Conservation (phyloP, 2,888 invertebrate species). For the Enoplolaimus lenunculus region DNA sequence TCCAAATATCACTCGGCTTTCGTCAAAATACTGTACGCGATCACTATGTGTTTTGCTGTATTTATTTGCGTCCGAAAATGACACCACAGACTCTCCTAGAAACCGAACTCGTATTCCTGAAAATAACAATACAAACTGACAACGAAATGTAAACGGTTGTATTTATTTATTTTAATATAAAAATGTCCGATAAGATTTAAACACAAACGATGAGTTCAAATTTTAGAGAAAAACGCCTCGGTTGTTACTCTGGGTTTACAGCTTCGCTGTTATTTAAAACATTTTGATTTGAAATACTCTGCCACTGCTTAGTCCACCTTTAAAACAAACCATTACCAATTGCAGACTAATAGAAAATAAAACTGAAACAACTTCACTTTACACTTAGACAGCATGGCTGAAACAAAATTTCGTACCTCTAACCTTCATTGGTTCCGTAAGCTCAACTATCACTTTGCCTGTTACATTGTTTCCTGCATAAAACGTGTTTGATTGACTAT, state of each 20-base stretch:
- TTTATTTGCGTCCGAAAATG: conserved; percentile 33
- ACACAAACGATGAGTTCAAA: no score
- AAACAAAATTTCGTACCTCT: conserved; percentile 27
- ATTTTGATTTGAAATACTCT: no score
- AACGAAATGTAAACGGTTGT: no score
- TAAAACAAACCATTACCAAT: no score
- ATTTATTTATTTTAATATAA: no score
- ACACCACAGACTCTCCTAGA: conserved; percentile 17
- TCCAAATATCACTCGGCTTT: conserved; percentile 23
- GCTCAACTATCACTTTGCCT: conserved; percentile 32
- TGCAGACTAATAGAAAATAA: no score
- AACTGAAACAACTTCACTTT: no score
- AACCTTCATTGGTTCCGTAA: conserved; percentile 36
- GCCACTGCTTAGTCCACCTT: no score
- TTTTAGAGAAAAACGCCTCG: no score
- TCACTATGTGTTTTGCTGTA: conserved; percentile 28
- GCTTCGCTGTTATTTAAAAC: no score
- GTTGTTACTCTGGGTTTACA: no score
- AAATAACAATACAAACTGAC: conserved; percentile 13
- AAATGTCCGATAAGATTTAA: no score
- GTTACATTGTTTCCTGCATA: conserved; percentile 32
- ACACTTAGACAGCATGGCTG: conserved; percentile 23
- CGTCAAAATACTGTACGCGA: conserved; percentile 26
- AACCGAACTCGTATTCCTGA: conserved; percentile 20
- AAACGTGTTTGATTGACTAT: conserved; percentile 26